Evolutionary conservation across 2,888 invertebrate species (phyloP), one percentile per base, ranked within the genome.

Genomic region (Pomacea canaliculata): DNA sequence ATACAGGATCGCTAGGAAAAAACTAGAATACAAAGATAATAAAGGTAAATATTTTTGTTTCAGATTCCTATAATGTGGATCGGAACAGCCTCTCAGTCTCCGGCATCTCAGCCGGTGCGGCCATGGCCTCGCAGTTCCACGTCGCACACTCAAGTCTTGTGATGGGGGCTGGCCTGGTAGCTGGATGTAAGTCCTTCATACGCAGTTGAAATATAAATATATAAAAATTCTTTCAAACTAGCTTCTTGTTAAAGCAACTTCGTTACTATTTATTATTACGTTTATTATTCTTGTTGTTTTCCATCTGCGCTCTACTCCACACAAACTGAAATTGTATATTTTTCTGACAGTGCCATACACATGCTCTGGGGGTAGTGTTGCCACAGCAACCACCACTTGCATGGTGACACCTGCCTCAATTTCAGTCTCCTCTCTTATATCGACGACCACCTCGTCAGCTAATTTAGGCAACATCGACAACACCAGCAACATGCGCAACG

Each of bases 111-210:
- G 85, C 90, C 13, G 91, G 91, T 5, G 90, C 85, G 13, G 86
- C 84, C 73, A 89, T 90, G 88, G 89, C 89, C 48, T 84, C 87
- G 56, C 91, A 91, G 82, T 84, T 89, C 75, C 90, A 91, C 81
- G 88, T 90, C 67, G 86, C 88, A 12, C 85, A 85, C 77, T 90
- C 90, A 7, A 79, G 80, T n/a, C 79, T 81, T 51, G 80, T 90
- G 71, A 83, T 83, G 78, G 90, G 91, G 8, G 89, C 81, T 3
- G 90, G 90, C 12, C 73, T 90, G 1, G 84, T 90, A 65, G 90
- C 90, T 46, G 90, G 90, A 80, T 83, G 90, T 91, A 82, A 80
- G 81, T 71, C n/a, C 5, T 16, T 3, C 37, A 37, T 3, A 37
- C 5, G 5, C 37, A 37, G 37, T 37, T 37, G 37, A 37, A 71